phyloP scores from a whole-genome alignment of 2,888 invertebrate genomes.

The Archaeoteleia sp. region DNA sequence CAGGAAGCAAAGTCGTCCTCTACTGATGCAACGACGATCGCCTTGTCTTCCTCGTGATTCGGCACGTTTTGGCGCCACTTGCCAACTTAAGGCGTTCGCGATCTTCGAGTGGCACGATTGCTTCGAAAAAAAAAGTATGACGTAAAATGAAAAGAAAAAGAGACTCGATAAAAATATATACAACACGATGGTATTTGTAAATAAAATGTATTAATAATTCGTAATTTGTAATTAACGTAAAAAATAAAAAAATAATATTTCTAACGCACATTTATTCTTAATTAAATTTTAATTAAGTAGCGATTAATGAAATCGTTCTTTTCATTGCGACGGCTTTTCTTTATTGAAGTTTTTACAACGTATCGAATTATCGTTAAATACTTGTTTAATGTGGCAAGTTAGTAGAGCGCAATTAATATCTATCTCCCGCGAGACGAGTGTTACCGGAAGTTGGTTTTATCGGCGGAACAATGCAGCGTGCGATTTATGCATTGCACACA shows the following conservation, averaged over 20 bases:
- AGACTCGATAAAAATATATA: too few relatives aligned
- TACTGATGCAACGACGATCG: conserved; percentile 20
- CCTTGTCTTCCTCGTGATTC: conserved; percentile 55
- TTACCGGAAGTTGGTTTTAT: conserved; percentile 62
- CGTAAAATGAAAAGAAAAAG: too few relatives aligned
- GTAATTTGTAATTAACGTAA: too few relatives aligned
- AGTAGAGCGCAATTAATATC: conserved; percentile 56
- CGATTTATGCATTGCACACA: conserved; percentile 39
- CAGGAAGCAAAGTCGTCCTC: conserved; percentile 26
- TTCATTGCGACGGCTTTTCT: conserved; percentile 45
- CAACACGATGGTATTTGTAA: too few relatives aligned
- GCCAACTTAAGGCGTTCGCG: conserved; percentile 44
- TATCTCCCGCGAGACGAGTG: conserved; percentile 53
- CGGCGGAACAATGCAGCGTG: conserved; percentile 54
- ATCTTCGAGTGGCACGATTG: conserved; percentile 32
- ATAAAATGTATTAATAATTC: too few relatives aligned
- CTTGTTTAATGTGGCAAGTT: conserved; percentile 47
- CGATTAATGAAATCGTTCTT: conserved; percentile 8
- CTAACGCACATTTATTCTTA: too few relatives aligned
- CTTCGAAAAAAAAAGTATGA: conserved; percentile 14
- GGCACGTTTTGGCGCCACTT: conserved; percentile 59
- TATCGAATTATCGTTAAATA: conserved; percentile 45
- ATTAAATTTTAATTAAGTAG: conserved; percentile 15
- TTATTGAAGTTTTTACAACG: conserved; percentile 39
- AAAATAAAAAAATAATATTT: too few relatives aligned